These are phyloP conservation scores for Prietella phreatophila DNA, from an alignment of 2,113 vertebrate species.

Conservation along the genomic window DNA sequence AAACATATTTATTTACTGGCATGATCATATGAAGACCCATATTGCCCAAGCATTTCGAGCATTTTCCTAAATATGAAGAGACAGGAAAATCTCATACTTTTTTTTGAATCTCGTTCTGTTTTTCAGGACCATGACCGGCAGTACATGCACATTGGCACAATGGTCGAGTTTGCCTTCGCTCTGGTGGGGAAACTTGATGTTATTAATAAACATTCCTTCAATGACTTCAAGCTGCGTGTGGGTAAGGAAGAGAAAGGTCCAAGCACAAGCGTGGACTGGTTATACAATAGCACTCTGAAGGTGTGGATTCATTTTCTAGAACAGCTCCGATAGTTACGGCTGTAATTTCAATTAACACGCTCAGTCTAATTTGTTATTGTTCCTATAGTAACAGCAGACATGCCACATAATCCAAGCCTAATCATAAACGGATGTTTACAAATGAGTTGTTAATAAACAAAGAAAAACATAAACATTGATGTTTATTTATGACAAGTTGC, in stretches of 20 bases:
- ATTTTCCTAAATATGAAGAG: neutral
- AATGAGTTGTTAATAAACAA: neutral
- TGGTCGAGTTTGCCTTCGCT: constrained; percentile 97
- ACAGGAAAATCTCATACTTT: neutral
- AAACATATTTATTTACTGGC: neutral
- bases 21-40: neutral
- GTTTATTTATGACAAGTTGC: neutral
- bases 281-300: neutral
- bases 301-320: neutral
- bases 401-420: neutral
- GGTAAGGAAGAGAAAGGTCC: constrained; percentile 70
- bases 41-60: neutral
- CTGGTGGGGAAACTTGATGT: constrained; percentile 92
- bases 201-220: constrained; percentile 98
- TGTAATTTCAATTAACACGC: neutral
- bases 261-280: neutral
- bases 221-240: constrained; percentile 92
- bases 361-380: neutral
- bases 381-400: neutral
- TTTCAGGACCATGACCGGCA: constrained; percentile 92
- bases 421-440: neutral
- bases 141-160: constrained; percentile 94
- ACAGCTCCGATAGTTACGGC: neutral
- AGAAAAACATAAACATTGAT: neutral
- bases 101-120: neutral